Evolutionary conservation across 2,888 invertebrate species (phyloP).

Genomic region (Agelastica alni): DNA sequence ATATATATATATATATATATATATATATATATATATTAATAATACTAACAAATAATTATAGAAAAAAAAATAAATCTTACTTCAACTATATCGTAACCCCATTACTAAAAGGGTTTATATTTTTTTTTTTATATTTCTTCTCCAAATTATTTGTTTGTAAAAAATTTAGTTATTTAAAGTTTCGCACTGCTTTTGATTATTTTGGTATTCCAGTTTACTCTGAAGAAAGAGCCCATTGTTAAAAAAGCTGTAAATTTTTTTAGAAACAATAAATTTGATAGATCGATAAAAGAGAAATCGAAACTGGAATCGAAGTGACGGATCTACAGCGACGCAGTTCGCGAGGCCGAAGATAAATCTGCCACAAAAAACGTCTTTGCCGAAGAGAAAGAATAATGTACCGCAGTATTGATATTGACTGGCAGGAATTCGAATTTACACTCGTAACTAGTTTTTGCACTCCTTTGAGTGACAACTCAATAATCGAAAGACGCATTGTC

Average conservation of each 20-base stretch:
- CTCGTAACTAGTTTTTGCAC: conserved; percentile 31
- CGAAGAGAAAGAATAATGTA: conserved; percentile 25
- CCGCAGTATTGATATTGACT: conserved; percentile 26
- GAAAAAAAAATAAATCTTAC: too few species aligned
- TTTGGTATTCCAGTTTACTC: too few species aligned
- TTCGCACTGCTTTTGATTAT: too few species aligned
- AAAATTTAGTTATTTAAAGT: too few species aligned
- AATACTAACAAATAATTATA: too few species aligned
- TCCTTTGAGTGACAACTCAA: conserved; percentile 34
- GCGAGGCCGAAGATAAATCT: conserved; percentile 4
- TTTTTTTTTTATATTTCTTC: too few species aligned
- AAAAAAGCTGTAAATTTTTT: background rate
- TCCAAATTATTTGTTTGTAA: too few species aligned
- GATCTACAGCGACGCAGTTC: conserved; percentile 2
- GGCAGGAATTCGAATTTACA: conserved; percentile 29
- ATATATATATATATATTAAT: too few species aligned
- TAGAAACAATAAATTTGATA: background rate
- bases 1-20: too few species aligned
- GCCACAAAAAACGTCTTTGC: conserved; percentile 1
- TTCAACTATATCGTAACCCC: too few species aligned
- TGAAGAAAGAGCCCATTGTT: too few species aligned
- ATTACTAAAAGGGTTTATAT: too few species aligned
- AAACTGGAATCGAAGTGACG: background rate
- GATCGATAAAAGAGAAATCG: conserved; percentile 3
- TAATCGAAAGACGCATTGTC: conserved; percentile 22